These are phyloP conservation scores for Caenorhabditis zanzibari DNA, from an alignment of 2,888 invertebrate genomes.

Conservation along the genomic window DNA sequence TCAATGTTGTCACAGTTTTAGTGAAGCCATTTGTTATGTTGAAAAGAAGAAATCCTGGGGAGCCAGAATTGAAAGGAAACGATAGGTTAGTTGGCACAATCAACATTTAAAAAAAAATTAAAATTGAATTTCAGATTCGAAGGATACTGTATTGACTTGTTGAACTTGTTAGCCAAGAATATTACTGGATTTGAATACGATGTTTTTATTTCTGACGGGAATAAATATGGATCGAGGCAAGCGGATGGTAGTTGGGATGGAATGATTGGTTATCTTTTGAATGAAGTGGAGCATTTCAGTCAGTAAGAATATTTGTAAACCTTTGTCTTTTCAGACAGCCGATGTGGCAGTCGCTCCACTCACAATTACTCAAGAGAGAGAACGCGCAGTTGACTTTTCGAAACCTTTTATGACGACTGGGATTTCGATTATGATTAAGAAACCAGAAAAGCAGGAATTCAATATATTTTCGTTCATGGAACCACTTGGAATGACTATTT, in stretches of 20 bases:
- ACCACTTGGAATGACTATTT: constrained; percentile 96
- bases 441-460: constrained; percentile 87
- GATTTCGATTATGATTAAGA: constrained; percentile 65
- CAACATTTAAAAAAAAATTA: neutral
- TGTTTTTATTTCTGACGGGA: constrained; percentile 82
- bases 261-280: constrained; percentile 83
- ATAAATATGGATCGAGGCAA: constrained; percentile 76
- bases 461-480: constrained; percentile 97
- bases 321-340: constrained; percentile 87
- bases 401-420: constrained; percentile 98
- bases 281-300: constrained; percentile 71
- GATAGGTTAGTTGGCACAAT: constrained; percentile 65
- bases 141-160: constrained; percentile 85
- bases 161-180: constrained; percentile 83
- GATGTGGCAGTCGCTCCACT: constrained; percentile 96
- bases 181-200: constrained; percentile 81
- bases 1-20: constrained; percentile 77
- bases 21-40: constrained; percentile 89
- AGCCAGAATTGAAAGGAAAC: constrained; percentile 79
- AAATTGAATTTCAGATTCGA: constrained; percentile 79
- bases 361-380: constrained; percentile 93
- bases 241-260: constrained; percentile 82
- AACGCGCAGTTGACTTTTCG: constrained; percentile 96
- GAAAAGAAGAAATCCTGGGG: constrained; percentile 86
- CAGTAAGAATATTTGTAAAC: neutral